Evolutionary conservation across 2,797 vertebrate species (phyloP), one percentile per base, ranked within the genome.

Genomic region (Vespertilio murinus): DNA sequence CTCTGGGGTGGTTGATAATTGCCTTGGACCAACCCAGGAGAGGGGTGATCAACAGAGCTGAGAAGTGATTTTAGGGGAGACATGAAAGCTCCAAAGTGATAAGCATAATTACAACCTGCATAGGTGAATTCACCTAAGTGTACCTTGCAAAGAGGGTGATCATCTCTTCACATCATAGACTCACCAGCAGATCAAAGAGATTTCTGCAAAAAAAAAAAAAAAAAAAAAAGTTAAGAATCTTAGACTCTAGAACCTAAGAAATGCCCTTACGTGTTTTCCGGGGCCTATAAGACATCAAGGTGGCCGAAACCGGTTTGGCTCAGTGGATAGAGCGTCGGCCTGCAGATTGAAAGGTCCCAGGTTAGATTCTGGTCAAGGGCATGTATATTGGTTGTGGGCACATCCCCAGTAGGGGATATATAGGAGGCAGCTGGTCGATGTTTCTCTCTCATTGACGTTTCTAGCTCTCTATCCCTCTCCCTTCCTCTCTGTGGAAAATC

Each of bases 91-190:
- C 92, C 74, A 69, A 71, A 81, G 52, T 69, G 73, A 71, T 61
- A 75, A 90, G 74, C 8, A 33, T 47, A 88, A 90, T 92, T 69
- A 73, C 64, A 79, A 52, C 42, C n/a, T 95, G 93, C 65, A 90
- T n/a, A 5, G 87, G 81, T 52, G 5, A 95, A 95, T 81, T 94
- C 54, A 78, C 28, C 10, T 33, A 38, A 28, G 8, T 47, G 5
- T 17, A 22, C 80, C 90, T 90, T 54, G 71, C 67, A 78, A 83
- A 95, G 42, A 70, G 17, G 22, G 14, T 40, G 28, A 74, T 42
- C 80, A 86, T 78, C 25, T 47, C 77, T 61, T 92, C 47, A 87
- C 8, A 74, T 78, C 56, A 40, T 75, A 84, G 45, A 88, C 40
- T 94, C 23, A 47, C 35, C 16, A 38, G 49, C 13, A 64, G 7